Evolutionary conservation across 2,888 invertebrate species (phyloP).

Genomic region (Lypha dubia): DNA sequence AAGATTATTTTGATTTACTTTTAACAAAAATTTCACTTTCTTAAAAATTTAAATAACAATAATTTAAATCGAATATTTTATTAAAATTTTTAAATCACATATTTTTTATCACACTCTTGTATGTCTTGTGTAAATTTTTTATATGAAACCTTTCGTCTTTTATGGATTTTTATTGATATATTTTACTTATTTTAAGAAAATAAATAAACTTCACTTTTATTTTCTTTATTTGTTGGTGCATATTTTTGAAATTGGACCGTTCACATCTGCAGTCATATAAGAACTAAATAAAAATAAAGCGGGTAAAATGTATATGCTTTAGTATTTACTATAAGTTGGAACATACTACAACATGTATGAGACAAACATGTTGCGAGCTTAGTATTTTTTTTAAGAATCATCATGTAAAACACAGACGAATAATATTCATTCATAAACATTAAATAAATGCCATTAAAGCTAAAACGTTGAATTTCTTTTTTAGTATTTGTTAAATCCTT

Average conservation of each 20-base stretch:
- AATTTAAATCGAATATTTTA: not conserved
- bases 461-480: not conserved
- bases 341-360: conserved; percentile 36
- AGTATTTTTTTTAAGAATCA: not conserved
- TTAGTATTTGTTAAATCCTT: not conserved
- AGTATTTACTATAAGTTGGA: conserved; percentile 6
- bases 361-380: conserved; percentile 27
- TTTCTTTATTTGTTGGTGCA: too few species aligned
- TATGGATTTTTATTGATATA: not conserved
- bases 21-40: not conserved
- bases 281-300: conserved; percentile 47
- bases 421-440: not conserved
- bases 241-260: conserved; percentile 16
- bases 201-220: not conserved
- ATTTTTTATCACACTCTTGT: not conserved
- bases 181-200: not conserved
- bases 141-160: not conserved
- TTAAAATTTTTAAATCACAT: not conserved
- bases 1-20: not conserved
- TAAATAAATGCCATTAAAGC: not conserved
- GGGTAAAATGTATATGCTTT: conserved; percentile 18
- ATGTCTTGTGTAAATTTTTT: not conserved
- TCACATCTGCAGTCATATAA: conserved; percentile 19
- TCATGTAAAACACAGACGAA: not conserved
- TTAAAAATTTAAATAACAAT: not conserved